Evolutionary conservation across 2,888 invertebrate species (phyloP), one percentile per base, ranked within the genome.

Genomic region (Acronicta psi): DNA sequence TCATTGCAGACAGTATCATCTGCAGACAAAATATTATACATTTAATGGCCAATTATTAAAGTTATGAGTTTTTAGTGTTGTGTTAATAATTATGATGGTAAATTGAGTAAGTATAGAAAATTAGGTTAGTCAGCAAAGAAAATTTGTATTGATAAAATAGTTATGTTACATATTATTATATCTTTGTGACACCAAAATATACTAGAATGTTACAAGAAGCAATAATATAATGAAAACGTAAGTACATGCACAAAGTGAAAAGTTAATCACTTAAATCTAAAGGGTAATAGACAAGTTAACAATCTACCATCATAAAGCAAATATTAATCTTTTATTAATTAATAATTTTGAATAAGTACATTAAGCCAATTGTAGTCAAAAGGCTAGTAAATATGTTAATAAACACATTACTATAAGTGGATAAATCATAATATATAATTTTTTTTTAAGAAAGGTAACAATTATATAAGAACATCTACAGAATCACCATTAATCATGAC

Each of bases 1-100:
- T 93, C 93, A 77, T 83, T 91, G 90, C 91, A 90, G 86, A 92
- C 88, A 73, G 79, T 90, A 79, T 93, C 93, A 93, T 93, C 93
- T 93, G 93, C 88, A 85, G 86, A 92, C 80, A 89, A 92, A 91
- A 88, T 75, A 68, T 66, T 59, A 69, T 54, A 38, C 56, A 60
- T 78, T 81, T 74, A 78, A 68, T 64, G 54, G 68, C 76, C 75
- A 80, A 77, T 79, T 47, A 11, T 61, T 11, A 51, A 54, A 49
- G 59, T 45, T n/a, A 57, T 75, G 68, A 53, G 40, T 68, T 55
- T 56, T 65, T 40, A 60, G 40, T 65, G 36, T 43, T 37, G 16
- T 51, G 60, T 72, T 58, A 70, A 58, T 50, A n/a, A n/a, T n/a
- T n/a, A 59, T 64, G 53, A 75, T 75, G 75, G 75, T 76, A 74